Conservation (phyloP, 2,888 invertebrate species). For the Vesta saturnalis region DNA sequence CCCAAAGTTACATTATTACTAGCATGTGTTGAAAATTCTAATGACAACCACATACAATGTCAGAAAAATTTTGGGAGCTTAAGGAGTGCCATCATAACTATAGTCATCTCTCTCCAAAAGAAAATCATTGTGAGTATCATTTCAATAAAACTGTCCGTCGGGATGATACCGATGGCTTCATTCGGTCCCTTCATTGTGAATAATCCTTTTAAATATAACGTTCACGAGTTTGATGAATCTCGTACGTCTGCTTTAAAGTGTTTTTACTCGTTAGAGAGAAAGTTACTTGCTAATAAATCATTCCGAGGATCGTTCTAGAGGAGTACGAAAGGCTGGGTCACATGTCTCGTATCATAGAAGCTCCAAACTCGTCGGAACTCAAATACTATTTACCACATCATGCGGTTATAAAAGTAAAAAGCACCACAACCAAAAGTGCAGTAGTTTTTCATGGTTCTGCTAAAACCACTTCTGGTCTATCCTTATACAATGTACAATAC, state of each 20-base stretch:
- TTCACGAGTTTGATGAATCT: conserved; percentile 39
- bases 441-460: no score
- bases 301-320: no score
- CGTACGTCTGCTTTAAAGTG: conserved; percentile 19
- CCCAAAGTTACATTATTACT: not conserved
- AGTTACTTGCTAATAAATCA: no score
- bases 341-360: no score
- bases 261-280: conserved; percentile 20
- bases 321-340: no score
- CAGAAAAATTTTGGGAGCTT: not conserved
- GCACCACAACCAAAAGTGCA: no score
- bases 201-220: not conserved
- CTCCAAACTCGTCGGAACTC: no score
- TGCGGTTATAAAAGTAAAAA: no score
- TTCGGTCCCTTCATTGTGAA: conserved; percentile 44
- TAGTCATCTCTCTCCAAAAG: not conserved
- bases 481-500: no score
- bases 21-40: not conserved
- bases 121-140: conserved; percentile 42
- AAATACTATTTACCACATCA: no score
- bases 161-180: conserved; percentile 35
- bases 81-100: not conserved
- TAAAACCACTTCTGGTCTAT: no score
- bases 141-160: conserved; percentile 39
- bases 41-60: not conserved